Evolutionary conservation across 1,140 invertebrate species (phyloP).

Genomic region (Caenorhabditis tropicalis): DNA sequence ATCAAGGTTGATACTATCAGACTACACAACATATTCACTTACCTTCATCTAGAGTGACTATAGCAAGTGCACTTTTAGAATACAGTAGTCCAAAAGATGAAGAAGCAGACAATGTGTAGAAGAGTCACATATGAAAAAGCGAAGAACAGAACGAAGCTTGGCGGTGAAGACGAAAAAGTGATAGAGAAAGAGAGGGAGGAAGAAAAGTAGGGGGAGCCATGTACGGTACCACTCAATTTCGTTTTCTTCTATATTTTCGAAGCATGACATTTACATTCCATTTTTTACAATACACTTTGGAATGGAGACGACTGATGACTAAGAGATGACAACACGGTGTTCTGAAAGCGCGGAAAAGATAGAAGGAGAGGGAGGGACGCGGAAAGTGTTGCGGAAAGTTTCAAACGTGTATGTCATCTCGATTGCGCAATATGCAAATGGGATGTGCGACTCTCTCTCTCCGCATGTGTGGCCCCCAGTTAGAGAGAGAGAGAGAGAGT

Average conservation of each 20-base stretch:
- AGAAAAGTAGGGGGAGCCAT: not conserved
- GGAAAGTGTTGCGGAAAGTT: slow-evolving; percentile 8
- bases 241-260: not conserved
- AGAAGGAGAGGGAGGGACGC: not conserved
- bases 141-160: not conserved
- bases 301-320: slow-evolving; percentile 31
- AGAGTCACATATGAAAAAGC: too few species aligned
- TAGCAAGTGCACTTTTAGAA: not conserved
- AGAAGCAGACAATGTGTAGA: not conserved
- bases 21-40: not conserved
- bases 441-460: slow-evolving; percentile 23
- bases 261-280: slow-evolving; percentile 23
- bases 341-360: not conserved
- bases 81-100: not conserved
- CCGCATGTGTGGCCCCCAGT: slow-evolving; percentile 20
- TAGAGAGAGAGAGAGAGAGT: not conserved
- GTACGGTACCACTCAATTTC: slow-evolving; percentile 42
- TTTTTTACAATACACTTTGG: slow-evolving; percentile 36
- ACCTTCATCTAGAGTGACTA: not conserved
- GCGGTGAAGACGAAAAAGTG: not conserved
- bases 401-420: slow-evolving; percentile 39
- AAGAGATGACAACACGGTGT: slow-evolving; percentile 30
- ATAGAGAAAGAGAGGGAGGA: not conserved
- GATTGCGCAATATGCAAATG: slow-evolving; percentile 55
- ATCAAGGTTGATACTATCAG: not conserved